Evolutionary conservation across 53 echinoderm and acorn worm genomes (phyloP).

Genomic region (Zoroaster sp.): DNA sequence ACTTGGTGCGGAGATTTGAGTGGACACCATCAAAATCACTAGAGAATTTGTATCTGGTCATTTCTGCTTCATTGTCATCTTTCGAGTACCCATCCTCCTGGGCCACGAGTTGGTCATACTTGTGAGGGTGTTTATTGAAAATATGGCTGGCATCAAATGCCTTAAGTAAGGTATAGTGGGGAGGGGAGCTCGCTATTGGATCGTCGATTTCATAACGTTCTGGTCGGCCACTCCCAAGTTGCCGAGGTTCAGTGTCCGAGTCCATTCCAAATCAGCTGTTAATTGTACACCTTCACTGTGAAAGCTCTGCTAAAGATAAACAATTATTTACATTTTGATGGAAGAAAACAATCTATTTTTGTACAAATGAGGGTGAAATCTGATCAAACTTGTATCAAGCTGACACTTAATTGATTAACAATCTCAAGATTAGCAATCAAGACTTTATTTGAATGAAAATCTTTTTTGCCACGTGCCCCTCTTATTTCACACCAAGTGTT

Average conservation of each 20-base stretch:
- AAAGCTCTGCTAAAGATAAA: too few species aligned
- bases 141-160: constrained; percentile 85
- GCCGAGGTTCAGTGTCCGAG: neutral
- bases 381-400: too few species aligned
- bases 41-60: neutral
- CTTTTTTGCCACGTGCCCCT: too few species aligned
- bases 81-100: constrained; percentile 48
- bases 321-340: too few species aligned
- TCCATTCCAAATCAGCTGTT: neutral
- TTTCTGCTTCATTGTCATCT: neutral
- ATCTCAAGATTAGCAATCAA: too few species aligned
- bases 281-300: too few species aligned
- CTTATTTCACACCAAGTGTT: too few species aligned
- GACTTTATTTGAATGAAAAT: too few species aligned
- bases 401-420: too few species aligned
- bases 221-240: constrained; percentile 47
- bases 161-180: constrained; percentile 68
- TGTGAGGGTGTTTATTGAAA: constrained; percentile 74
- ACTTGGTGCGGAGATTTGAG: neutral
- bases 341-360: too few species aligned
- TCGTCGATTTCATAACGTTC: constrained; percentile 75
- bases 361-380: too few species aligned
- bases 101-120: constrained; percentile 53
- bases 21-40: neutral
- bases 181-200: constrained; percentile 52